A percentile compares a stretch with the other conserved stretches of the same genome.
Evolutionary conservation across 1,140 invertebrate genomes (phyloP).

Genomic region (Drosophila burlai): DNA sequence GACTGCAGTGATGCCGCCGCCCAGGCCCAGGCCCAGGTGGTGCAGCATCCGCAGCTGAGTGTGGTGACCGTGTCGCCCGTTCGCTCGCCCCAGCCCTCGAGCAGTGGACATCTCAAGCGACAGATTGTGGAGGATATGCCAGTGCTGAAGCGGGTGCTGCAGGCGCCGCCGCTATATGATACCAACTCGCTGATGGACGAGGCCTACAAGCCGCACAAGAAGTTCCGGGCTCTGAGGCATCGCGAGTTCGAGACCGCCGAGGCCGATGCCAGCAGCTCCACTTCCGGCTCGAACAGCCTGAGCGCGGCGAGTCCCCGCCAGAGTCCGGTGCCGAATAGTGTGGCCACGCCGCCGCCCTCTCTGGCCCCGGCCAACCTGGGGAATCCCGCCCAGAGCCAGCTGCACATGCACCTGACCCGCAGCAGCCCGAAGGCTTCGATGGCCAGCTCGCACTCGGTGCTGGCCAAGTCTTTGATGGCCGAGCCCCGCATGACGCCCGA

Average conservation of each 20-base stretch:
- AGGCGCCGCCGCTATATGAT: constrained; percentile 95
- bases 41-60: constrained; percentile 45
- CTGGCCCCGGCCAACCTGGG: constrained; percentile 51
- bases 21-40: constrained; percentile 32
- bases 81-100: constrained; percentile 76
- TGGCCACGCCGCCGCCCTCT: constrained; percentile 83
- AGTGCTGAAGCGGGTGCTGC: constrained; percentile 94
- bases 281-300: constrained; percentile 53
- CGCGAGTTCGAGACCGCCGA: constrained; percentile 91
- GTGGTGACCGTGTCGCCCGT: constrained; percentile 76
- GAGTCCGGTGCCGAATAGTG: constrained; percentile 59
- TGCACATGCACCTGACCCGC: constrained; percentile 86
- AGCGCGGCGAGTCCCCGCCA: constrained; percentile 66
- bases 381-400: constrained; percentile 83
- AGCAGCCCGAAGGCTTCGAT: constrained; percentile 85
- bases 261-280: constrained; percentile 86
- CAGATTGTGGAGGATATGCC: constrained; percentile 95
- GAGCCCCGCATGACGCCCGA: constrained; percentile 94
- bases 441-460: constrained; percentile 93
- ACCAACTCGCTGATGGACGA: constrained; percentile 96
- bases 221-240: constrained; percentile 93
- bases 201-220: constrained; percentile 97
- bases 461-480: constrained; percentile 95
- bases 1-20: constrained; percentile 86
- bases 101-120: constrained; percentile 77